phyloP scores from a whole-genome alignment of 2,113 vertebrate genomes.

The Drymodes brunneopygia region DNA sequence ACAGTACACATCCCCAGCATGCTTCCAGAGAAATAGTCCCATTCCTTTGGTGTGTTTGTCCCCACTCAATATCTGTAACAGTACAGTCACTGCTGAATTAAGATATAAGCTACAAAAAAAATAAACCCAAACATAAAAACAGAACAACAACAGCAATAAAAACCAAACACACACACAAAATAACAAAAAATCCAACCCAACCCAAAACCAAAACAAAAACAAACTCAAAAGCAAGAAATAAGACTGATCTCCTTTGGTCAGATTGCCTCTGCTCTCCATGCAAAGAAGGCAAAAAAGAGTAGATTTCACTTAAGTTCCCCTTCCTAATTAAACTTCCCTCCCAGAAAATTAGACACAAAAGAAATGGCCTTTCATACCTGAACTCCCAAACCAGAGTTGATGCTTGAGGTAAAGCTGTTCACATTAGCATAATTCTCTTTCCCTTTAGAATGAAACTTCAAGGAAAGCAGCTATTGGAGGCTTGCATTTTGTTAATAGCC shows the following conservation, averaged over 20 bases:
- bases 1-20: neutral
- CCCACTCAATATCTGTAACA: neutral
- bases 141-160: neutral
- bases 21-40: neutral
- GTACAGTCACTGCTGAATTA: neutral
- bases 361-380: neutral
- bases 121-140: neutral
- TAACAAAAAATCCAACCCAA: neutral
- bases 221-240: neutral
- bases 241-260: neutral
- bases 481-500: neutral
- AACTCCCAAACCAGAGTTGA: neutral
- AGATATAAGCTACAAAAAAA: neutral
- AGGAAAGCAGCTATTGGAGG: neutral
- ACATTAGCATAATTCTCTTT: neutral
- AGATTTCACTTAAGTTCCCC: neutral
- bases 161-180: neutral
- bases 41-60: neutral
- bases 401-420: neutral
- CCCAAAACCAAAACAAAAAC: rapidly evolving
- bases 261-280: neutral
- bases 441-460: neutral
- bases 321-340: neutral
- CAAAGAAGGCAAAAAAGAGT: neutral
- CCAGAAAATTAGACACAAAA: neutral